Base-by-base conservation (phyloP, 30 jellyfish, hydroid and myxozoan species). In the Rhopilema esculentum region DNA sequence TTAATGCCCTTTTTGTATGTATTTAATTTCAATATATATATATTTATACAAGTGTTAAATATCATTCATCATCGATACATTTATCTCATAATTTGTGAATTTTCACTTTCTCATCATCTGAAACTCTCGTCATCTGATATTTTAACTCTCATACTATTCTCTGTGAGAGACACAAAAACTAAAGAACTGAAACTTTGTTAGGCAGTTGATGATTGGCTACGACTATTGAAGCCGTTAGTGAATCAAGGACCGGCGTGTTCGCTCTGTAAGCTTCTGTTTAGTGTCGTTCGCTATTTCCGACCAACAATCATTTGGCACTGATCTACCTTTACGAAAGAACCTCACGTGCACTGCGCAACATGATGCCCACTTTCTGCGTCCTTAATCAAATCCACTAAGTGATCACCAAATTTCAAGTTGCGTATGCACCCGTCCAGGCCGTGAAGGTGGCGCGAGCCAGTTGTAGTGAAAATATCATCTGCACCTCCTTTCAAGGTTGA, bases 391-490 rank as follows among this genome's bases (percentile, higher is more conserved):
- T 86, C 77, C 9, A 86, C 51, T 12, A 15, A 15, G 23, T 2
- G 73, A 32, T 15, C 53, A 25, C 94, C 94, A 65, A 86, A 24
- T 40, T n/a, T 75, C 61, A 86, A 26, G 69, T 67, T 66, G 15
- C 69, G 65, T 52, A 86, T 15, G 66, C 94, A 86, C 16, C 94
- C 94, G 7, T 18, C 19, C 23, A 86, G 49, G 27, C 94, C 94
- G 22, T 50, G 77, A 1, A 49, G n/a, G 53, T 70, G 81, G 16
- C 87, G 51, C 21, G 69, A 86, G 8, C 94, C 75, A 23, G 94
- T 86, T 18, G 78, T 74, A 7, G 88, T 57, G 29, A 69, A 30
- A 1, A 86, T 75, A 30, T 63, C 67, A 66, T 50, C 84, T 20
- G 84, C 83, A 17, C 89, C 94, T 4, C 94, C 94, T 86, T n/a